Evolutionary conservation across 2,113 vertebrate species (phyloP), one percentile per base, ranked within the genome.

Genomic region (Microcebus murinus): DNA sequence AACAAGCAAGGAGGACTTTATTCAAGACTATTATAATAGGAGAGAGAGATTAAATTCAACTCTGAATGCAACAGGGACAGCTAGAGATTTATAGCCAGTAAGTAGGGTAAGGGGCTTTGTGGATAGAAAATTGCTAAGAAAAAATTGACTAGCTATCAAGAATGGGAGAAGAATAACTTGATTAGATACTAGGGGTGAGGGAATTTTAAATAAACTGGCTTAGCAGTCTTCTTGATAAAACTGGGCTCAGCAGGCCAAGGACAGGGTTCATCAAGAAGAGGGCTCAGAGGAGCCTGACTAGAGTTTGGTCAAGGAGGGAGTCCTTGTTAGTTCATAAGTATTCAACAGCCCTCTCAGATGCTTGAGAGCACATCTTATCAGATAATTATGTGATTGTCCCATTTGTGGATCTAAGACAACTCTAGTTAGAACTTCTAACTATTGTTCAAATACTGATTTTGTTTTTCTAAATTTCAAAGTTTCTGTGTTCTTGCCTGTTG

Each of bases 391-490:
- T 82, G 48, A 65, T 31, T 57, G 15, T 55, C 50, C 36, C 52
- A 39, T 67, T 93, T 73, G 67, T 25, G 50, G 50, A 84, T 74
- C 34, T 83, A 91, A 79, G 55, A 67, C 0, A 87, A 87, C 39
- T 91, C 83, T 71, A 95, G 14, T 70, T 94, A 92, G 29, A 96
- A 90, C 48, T 52, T 42, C 14, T 57, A 25, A 73, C 63, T n/a
- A 45, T 68, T 96, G 86, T 93, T 93, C n/a, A 83, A 80, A 87
- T 34, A 87, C 11, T 4, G 10, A 73, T 82, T 81, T 82, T 70
- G 31, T 82, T 76, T 92, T 90, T 77, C 74, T 34, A 81, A 36
- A 23, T 74, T 96, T 85, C 61, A 84, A 84, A 29, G 52, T 48
- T 70, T 73, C 70, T 67, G 8, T 85, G 29, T 48, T 86, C 71